phyloP scores from a whole-genome alignment of 2,113 vertebrate species.

The Silurus asotus region DNA sequence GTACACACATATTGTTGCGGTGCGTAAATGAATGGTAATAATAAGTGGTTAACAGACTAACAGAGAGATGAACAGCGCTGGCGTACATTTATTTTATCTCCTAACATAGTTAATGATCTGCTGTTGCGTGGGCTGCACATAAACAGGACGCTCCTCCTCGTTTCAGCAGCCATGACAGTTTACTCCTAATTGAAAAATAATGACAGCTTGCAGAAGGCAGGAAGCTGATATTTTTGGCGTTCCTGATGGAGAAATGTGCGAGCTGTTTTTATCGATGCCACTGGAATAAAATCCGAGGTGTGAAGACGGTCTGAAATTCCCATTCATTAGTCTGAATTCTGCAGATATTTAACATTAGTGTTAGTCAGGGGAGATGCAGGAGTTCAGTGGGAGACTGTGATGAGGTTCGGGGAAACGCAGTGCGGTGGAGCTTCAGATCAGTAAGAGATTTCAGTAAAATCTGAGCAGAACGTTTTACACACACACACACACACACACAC shows the following conservation, averaged over 20 bases:
- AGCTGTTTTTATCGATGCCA: conserved; percentile 35
- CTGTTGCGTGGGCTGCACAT: conserved; percentile 52
- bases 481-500: no score
- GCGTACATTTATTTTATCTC: conserved; percentile 21
- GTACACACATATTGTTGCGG: background rate
- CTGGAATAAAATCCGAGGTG: background rate
- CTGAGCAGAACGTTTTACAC: no score
- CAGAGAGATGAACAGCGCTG: conserved; percentile 44
- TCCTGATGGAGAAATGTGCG: conserved; percentile 42
- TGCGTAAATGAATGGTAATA: background rate
- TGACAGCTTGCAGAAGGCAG: conserved; percentile 53
- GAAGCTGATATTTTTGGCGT: conserved; percentile 41
- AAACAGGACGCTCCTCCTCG: conserved; percentile 39
- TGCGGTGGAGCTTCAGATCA: background rate
- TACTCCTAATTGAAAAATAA: conserved; percentile 62
- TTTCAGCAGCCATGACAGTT: conserved; percentile 59
- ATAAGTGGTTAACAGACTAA: conserved; percentile 28
- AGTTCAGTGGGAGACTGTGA: background rate
- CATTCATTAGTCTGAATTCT: conserved; percentile 20
- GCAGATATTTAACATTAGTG: background rate
- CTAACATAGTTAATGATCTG: conserved; percentile 56
- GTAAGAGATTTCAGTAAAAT: no score
- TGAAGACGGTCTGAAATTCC: background rate
- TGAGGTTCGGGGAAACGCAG: background rate
- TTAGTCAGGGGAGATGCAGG: background rate